phyloP scores from a whole-genome alignment of 2,113 vertebrate genomes.

The Gallinago jamesoni region DNA sequence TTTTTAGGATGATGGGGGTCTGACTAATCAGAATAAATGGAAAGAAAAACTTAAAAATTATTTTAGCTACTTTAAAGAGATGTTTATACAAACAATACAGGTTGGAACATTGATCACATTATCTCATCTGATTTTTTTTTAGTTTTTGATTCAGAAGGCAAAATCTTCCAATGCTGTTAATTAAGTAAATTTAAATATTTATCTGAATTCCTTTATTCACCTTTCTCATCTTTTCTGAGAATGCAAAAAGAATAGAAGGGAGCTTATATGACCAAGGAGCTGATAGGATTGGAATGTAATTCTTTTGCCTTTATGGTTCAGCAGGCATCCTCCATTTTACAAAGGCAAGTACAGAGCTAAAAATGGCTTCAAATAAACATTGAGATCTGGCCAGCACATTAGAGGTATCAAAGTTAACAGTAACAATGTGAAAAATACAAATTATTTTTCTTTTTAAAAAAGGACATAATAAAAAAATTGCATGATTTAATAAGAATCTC shows the following conservation, averaged over 20 bases:
- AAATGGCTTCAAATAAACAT: background rate
- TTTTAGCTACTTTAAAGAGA: background rate
- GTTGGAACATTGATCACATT: background rate
- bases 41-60: background rate
- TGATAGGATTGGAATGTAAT: background rate
- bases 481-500: fast-evolving
- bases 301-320: background rate
- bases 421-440: background rate
- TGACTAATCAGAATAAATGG: background rate
- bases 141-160: background rate
- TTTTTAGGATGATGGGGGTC: background rate
- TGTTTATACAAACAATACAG: background rate
- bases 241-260: background rate
- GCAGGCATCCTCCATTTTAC: background rate
- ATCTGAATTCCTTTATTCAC: background rate
- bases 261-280: background rate
- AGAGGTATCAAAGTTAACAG: background rate
- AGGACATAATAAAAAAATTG: fast-evolving
- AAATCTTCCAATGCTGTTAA: background rate
- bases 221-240: background rate
- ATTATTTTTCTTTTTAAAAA: background rate
- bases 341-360: background rate
- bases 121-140: background rate
- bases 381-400: background rate
- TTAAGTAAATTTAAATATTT: background rate